Base-by-base conservation (phyloP, 64 coral and sea anemone genomes). In the Platygyra sinensis region DNA sequence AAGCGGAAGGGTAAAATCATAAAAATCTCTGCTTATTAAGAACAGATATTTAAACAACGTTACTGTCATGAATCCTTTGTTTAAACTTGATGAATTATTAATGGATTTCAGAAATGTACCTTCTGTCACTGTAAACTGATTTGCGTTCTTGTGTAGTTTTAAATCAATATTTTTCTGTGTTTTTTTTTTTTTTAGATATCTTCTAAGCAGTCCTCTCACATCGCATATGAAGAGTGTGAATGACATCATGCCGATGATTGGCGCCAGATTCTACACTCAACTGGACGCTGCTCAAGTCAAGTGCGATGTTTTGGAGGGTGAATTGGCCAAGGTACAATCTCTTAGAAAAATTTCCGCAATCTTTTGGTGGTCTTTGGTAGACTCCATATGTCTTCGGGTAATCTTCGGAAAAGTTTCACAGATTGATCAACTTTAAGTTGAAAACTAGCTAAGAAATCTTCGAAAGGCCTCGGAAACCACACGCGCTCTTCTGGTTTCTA, bases 201-300 rank as follows among this genome's bases (percentile, higher is more conserved):
- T 99, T 8, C 73, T 99, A 14, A 90, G 94, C 46, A 95, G 91
- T 76, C 94, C 93, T 0, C 78, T 89, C 4, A 78, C 94, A 30
- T 77, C 90, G 42, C 91, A 95, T 80, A 90, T 99, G 88, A 99
- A 99, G 62, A 99, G 91, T 62, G 94, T 99, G 9, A 99, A 99
- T 82, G 97, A 99, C 71, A 88, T 99, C 29, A 99, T 99, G 97
- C 97, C 97, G 0, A 99, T 99, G 97, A 99, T 99, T 29, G 97
- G 97, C 16, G 97, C 97, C 55, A 85, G 97, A 36, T 99, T 99
- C 76, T 99, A 99, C 79, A 99, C 97, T 10, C 97, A 99, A 62
- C 85, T 99, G 27, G 97, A 99, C 74, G 94, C 97, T 1, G 90
- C 91, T 2, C 97, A 99, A 61, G 82, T 99, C 36, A 93, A 95